Conservation (phyloP, 2,113 vertebrate genomes). For the Cyrtonyx montezumae region DNA sequence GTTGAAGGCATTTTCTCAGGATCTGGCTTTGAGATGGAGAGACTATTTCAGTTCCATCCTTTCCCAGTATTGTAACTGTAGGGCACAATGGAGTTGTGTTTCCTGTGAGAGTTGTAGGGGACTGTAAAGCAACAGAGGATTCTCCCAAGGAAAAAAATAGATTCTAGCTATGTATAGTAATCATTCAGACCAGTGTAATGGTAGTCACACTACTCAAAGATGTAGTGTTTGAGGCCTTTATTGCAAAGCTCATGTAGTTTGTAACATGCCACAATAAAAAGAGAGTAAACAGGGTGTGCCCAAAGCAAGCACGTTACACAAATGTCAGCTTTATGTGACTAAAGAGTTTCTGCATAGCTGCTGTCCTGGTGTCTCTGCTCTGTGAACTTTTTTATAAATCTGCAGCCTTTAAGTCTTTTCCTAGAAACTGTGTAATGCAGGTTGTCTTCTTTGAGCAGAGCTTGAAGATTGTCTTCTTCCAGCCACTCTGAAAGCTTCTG, state of each 20-base stretch:
- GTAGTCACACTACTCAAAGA: neutral
- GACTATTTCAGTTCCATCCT: conserved; percentile 61
- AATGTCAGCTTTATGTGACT: neutral
- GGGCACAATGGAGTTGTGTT: conserved; percentile 71
- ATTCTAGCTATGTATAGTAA: conserved; percentile 20
- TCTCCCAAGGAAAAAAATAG: conserved; percentile 59
- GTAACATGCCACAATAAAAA: neutral
- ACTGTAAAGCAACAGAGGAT: conserved; percentile 29
- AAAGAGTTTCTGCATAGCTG: neutral
- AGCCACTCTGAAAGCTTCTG: neutral
- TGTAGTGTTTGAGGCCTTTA: neutral
- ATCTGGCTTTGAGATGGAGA: conserved; percentile 38
- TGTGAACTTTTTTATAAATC: neutral
- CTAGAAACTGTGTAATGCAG: neutral
- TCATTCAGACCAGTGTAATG: neutral
- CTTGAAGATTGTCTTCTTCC: too few species aligned
- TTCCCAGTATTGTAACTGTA: conserved; percentile 77
- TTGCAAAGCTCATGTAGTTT: neutral
- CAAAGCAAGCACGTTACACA: neutral
- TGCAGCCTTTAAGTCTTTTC: neutral
- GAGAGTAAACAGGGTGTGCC: neutral
- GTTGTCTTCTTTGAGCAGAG: neutral
- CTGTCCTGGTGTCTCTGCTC: neutral
- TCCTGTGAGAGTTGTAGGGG: conserved; percentile 61
- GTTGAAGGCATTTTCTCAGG: neutral